phyloP scores from a whole-genome alignment of 2,797 vertebrate genomes.

The Enteromius mattozi region DNA sequence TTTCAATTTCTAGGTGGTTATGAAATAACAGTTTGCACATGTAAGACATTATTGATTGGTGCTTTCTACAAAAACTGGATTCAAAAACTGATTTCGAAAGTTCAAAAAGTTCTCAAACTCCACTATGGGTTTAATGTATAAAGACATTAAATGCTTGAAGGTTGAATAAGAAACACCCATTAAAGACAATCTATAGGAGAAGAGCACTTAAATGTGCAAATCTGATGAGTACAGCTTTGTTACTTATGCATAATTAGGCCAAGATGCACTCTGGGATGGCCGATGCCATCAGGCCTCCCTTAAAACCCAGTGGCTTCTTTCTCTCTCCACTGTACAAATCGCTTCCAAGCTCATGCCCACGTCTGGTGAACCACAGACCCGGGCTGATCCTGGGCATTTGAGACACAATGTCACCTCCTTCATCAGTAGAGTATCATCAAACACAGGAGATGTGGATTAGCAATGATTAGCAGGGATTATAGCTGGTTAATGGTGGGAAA shows the following conservation, averaged over 20 bases:
- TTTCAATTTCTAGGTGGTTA: neutral
- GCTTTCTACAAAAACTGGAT: neutral
- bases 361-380: constrained; percentile 32
- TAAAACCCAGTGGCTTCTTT: constrained; percentile 27
- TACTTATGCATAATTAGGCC: constrained; percentile 45
- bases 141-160: constrained; percentile 45
- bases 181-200: constrained; percentile 44
- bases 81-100: neutral
- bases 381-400: constrained; percentile 51
- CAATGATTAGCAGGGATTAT: constrained; percentile 87
- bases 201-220: constrained; percentile 50
- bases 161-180: constrained; percentile 44
- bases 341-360: constrained; percentile 12
- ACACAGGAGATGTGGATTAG: constrained; percentile 86
- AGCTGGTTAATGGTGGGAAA: constrained; percentile 86
- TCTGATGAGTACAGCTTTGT: constrained; percentile 46
- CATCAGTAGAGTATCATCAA: constrained; percentile 79
- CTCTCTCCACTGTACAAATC: constrained; percentile 17
- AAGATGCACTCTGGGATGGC: constrained; percentile 10
- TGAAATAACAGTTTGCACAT: neutral
- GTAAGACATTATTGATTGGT: neutral
- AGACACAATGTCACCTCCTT: constrained; percentile 68
- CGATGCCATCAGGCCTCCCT: constrained; percentile 25
- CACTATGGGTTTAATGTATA: constrained; percentile 13
- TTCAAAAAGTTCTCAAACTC: neutral